A percentile compares a stretch with the other conserved stretches of the same genome.
Evolutionary conservation across 2,797 vertebrate species (phyloP).

Genomic region (Macrochelys suwanniensis): DNA sequence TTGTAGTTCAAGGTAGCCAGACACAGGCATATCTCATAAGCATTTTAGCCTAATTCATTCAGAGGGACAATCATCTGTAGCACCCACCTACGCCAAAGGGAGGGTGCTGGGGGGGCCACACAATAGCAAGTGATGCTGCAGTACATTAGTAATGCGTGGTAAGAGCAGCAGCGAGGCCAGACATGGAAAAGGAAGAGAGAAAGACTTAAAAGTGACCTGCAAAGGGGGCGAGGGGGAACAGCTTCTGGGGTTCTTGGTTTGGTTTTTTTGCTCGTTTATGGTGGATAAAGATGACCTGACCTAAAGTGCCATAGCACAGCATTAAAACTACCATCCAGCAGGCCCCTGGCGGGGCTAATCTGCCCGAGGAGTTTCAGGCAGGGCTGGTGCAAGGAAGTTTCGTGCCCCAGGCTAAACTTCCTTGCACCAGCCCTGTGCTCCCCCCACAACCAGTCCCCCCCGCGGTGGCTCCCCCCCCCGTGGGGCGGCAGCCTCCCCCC

Average conservation of each 20-base stretch:
- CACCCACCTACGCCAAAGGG: neutral
- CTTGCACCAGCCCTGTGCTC: too few relatives aligned
- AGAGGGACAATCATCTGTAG: fast-evolving
- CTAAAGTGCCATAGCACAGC: neutral
- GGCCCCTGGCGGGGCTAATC: neutral
- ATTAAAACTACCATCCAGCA: neutral
- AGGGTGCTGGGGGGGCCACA: neutral
- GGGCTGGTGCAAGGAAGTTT: too few relatives aligned
- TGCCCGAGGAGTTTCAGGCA: too few relatives aligned
- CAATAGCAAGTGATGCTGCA: neutral
- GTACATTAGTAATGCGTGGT: neutral
- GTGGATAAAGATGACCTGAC: neutral
- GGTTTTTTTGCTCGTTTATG: neutral
- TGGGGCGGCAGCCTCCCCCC: too few relatives aligned
- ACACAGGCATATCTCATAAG: fast-evolving
- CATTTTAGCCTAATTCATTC: fast-evolving
- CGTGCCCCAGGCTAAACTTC: too few relatives aligned
- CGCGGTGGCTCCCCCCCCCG: too few relatives aligned
- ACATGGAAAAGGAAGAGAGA: neutral
- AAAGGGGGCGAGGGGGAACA: neutral
- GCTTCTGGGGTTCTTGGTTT: neutral
- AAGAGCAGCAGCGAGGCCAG: neutral
- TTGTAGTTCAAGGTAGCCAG: neutral
- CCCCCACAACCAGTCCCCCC: too few relatives aligned
- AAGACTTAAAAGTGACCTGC: neutral